Percentiles rank a stretch among this genome's conserved stretches.
These are phyloP conservation scores for Cassiopea andromeda DNA, from an alignment of 30 jellyfish, hydroid and myxozoan species.

Conservation along the genomic window DNA sequence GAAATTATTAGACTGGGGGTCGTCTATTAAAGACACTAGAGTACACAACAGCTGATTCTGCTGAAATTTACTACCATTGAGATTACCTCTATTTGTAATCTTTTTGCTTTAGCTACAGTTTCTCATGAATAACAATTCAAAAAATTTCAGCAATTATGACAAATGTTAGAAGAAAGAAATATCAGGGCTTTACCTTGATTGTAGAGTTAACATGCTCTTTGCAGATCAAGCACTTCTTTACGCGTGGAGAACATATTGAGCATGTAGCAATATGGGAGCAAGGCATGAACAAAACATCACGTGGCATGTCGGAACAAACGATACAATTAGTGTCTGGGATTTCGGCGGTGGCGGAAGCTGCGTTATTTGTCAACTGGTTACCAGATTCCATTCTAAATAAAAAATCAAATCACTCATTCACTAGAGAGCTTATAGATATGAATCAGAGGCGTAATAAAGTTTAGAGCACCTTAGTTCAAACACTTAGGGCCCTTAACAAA, in stretches of 20 bases:
- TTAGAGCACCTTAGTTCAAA: too few relatives aligned
- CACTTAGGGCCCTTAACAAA: too few relatives aligned
- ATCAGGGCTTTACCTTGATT: constrained; percentile 53
- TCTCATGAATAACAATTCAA: not conserved
- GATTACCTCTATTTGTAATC: too few relatives aligned
- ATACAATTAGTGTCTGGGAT: constrained; percentile 51
- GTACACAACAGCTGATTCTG: too few relatives aligned
- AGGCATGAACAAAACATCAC: constrained; percentile 85
- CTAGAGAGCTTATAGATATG: too few relatives aligned
- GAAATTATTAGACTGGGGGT: too few relatives aligned
- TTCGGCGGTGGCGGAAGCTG: not conserved
- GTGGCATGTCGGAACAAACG: constrained; percentile 91
- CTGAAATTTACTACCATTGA: too few relatives aligned
- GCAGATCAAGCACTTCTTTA: constrained; percentile 87
- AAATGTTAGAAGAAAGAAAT: not conserved
- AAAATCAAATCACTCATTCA: not conserved
- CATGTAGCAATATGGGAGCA: constrained; percentile 91
- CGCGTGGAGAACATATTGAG: constrained; percentile 86
- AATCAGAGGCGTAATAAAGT: too few relatives aligned
- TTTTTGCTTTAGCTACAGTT: too few relatives aligned
- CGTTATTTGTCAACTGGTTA: not conserved
- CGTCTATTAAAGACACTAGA: too few relatives aligned
- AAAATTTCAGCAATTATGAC: not conserved
- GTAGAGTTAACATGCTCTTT: constrained; percentile 78
- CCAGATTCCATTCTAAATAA: not conserved